Conservation (phyloP, 2,797 vertebrate species). For the Streptopelia turtur region DNA sequence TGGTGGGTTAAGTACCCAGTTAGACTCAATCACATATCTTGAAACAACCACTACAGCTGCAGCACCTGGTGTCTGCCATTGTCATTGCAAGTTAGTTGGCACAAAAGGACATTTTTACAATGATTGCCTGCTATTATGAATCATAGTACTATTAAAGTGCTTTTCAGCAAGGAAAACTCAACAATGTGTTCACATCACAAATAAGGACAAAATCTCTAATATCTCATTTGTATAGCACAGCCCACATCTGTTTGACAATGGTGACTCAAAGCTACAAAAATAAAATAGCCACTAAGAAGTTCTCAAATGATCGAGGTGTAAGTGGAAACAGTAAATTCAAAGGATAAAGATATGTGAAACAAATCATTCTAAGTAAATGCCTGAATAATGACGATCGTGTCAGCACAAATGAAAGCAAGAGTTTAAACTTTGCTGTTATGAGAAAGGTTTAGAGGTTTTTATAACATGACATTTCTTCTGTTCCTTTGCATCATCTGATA, state of each 20-base stretch:
- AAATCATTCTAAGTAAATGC: not conserved
- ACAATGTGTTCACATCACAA: not conserved
- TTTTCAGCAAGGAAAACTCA: not conserved
- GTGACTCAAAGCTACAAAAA: not conserved
- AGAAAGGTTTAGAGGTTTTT: not conserved
- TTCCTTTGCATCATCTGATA: not conserved
- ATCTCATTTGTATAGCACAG: not conserved
- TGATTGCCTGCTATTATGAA: not conserved
- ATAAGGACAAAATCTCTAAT: not conserved
- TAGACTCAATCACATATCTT: not conserved
- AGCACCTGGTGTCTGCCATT: conserved; percentile 11
- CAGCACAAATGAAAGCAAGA: not conserved
- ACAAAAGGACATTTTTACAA: not conserved
- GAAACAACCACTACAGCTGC: not conserved
- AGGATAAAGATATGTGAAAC: not conserved
- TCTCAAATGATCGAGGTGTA: not conserved
- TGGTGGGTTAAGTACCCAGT: not conserved
- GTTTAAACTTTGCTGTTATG: not conserved
- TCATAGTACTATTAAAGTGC: not conserved
- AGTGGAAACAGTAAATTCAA: not conserved
- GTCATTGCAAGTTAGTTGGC: not conserved
- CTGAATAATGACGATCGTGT: not conserved
- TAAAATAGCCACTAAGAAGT: fast-evolving
- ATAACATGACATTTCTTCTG: not conserved
- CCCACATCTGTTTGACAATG: not conserved